Evolutionary conservation across 2,888 invertebrate genomes (phyloP), one percentile per base, ranked within the genome.

Genomic region (Drosophila infuscata): DNA sequence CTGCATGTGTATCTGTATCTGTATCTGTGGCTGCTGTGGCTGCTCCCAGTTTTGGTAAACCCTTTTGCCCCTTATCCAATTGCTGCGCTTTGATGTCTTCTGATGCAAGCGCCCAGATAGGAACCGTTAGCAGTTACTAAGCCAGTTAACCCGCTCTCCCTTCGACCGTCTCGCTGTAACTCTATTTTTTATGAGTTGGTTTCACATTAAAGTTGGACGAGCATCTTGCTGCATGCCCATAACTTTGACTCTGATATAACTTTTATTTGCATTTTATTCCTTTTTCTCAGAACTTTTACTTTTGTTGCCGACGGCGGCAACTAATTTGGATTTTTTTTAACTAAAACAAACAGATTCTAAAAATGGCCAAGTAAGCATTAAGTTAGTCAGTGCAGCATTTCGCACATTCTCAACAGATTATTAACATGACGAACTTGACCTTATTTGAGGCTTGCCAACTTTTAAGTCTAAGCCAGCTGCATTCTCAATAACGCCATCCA

Each of bases 251-350:
- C 77, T 74, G 70, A 70, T 76, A 76, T 66, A 81, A 82, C 74
- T 82, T 82, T 86, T 84, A 81, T 84, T 86, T 86, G 76, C 86
- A 86, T 84, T 84, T 76, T 84, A 82, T 81, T 82, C 70, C 57
- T 71, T 67, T 81, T 64, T 82, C 75, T 70, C 38, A 35, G 64
- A 79, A 70, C 49, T 58, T 68, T 38, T 65, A 71, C 51, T 71
- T 71, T 61, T 25, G 51, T 60, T 36, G 53, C 68, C 20, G 20
- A 1, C 68, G 32, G 51, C 43, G 41, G 65, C 17, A 53, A 49
- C 68, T 32, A 72, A 74, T 82, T 82, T 76, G 60, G 69, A 25
- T 25, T 25, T 72, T 74, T 76, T 56, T 48, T 63, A 48, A 63
- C 73, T 59, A 58, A 63, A 57, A 64, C 46, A 53, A 72, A 56